Evolutionary conservation across 2,888 invertebrate species (phyloP).

Genomic region (Pseudeuparius sepicola): DNA sequence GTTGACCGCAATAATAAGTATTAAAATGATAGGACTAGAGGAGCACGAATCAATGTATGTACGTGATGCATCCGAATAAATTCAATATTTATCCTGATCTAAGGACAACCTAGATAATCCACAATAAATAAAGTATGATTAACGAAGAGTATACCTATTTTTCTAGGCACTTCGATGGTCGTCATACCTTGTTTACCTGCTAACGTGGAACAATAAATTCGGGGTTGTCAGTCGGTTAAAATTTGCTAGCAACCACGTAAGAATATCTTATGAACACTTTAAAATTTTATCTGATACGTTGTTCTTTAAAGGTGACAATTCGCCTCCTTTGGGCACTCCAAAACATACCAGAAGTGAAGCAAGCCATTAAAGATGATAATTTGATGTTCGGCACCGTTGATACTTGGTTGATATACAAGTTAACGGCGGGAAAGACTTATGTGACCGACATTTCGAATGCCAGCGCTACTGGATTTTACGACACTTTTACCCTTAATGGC

Average conservation of each 20-base stretch:
- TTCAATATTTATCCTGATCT: too few species aligned
- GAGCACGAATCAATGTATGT: too few species aligned
- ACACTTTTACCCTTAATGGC: conserved; percentile 86
- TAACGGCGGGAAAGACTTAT: conserved; percentile 55
- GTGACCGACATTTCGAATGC: conserved; percentile 86
- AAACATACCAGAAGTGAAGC: conserved; percentile 57
- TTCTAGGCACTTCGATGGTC: too few species aligned
- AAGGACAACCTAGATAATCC: too few species aligned
- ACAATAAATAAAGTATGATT: too few species aligned
- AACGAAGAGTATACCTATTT: too few species aligned
- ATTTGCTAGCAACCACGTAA: conserved; percentile 77
- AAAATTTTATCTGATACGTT: too few species aligned
- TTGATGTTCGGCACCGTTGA: conserved; percentile 83
- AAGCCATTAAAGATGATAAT: conserved; percentile 51
- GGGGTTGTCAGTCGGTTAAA: conserved; percentile 76
- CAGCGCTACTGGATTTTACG: conserved; percentile 85
- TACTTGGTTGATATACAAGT: conserved; percentile 84
- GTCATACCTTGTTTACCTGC: conserved; percentile 59
- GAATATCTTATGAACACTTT: too few species aligned
- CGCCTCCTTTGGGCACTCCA: conserved; percentile 70
- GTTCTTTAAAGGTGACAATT: conserved; percentile 35
- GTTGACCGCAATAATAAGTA: too few species aligned
- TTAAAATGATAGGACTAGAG: too few species aligned
- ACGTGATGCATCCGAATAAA: too few species aligned
- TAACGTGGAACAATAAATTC: conserved; percentile 73